phyloP scores from a whole-genome alignment of 2,888 invertebrate genomes.

The Agrotis exclamationis region DNA sequence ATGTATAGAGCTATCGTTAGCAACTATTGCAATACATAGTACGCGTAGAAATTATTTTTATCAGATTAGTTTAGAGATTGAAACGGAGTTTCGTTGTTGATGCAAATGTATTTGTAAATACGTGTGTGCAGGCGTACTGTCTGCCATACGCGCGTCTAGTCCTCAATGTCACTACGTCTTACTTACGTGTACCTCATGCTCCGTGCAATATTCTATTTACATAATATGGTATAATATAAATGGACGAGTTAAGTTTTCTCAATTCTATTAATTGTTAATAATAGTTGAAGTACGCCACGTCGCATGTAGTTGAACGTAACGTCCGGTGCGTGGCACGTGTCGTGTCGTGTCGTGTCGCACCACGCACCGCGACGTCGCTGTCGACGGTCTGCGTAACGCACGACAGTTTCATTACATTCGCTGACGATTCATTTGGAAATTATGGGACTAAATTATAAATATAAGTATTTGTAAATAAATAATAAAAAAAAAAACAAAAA shows the following conservation, averaged over 20 bases:
- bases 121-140: background rate
- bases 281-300: constrained; percentile 56
- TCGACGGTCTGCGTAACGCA: constrained; percentile 46
- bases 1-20: constrained; percentile 37
- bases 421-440: constrained; percentile 84
- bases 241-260: constrained; percentile 82
- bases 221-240: constrained; percentile 59
- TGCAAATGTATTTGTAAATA: constrained; percentile 20
- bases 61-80: constrained; percentile 35
- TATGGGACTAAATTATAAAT: constrained; percentile 89
- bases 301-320: constrained; percentile 34
- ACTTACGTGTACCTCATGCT: constrained; percentile 60
- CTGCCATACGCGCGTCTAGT: constrained; percentile 62
- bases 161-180: constrained; percentile 47
- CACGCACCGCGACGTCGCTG: constrained; percentile 8
- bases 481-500: constrained; percentile 76
- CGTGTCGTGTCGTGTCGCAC: constrained; percentile 5
- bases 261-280: constrained; percentile 82
- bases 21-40: constrained; percentile 26
- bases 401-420: constrained; percentile 72
- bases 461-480: constrained; percentile 90
- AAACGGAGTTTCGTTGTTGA: constrained; percentile 40
- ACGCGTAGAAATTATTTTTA: constrained; percentile 44
- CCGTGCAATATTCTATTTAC: constrained; percentile 63
- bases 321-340: constrained; percentile 4